A percentile compares a stretch with the other conserved stretches of the same genome.
Evolutionary conservation across 2,888 invertebrate genomes (phyloP).

Genomic region (Polietes domitor): DNA sequence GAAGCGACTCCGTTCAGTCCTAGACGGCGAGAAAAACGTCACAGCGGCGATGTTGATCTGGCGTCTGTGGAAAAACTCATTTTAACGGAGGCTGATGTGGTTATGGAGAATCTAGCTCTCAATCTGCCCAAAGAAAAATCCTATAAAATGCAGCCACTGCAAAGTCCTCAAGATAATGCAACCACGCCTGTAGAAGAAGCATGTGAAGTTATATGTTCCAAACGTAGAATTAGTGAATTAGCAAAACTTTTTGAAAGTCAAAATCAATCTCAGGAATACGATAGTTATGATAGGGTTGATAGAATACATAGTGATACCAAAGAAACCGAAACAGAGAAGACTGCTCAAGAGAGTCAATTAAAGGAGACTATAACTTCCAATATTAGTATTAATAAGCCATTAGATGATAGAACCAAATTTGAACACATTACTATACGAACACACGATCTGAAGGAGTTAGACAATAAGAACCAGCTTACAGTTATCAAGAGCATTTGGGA

Average conservation of each 20-base stretch:
- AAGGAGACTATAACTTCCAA: slow-evolving; percentile 44
- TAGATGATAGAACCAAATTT: slow-evolving; percentile 35
- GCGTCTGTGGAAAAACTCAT: slow-evolving; percentile 72
- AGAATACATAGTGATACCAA: slow-evolving; percentile 42
- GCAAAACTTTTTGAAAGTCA: slow-evolving; percentile 68
- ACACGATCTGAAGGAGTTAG: slow-evolving; percentile 1
- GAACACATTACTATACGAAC: slow-evolving; percentile 9
- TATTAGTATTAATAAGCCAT: slow-evolving; percentile 50
- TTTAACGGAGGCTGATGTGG: slow-evolving; percentile 72
- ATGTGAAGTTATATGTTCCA: slow-evolving; percentile 75
- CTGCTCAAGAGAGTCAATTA: slow-evolving; percentile 55
- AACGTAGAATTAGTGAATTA: slow-evolving; percentile 71
- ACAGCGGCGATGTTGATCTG: slow-evolving; percentile 66
- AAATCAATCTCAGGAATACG: slow-evolving; percentile 49
- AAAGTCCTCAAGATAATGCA: slow-evolving; percentile 55
- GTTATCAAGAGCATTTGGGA: slow-evolving; percentile 42
- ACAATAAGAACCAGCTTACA: slow-evolving; percentile 39
- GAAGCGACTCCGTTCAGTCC: slow-evolving; percentile 74
- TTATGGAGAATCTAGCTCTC: slow-evolving; percentile 69
- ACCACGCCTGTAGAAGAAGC: slow-evolving; percentile 69
- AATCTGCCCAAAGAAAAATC: background rate
- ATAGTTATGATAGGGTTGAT: slow-evolving; percentile 32
- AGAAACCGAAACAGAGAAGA: slow-evolving; percentile 52
- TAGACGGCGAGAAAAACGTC: slow-evolving; percentile 74
- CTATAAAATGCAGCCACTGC: background rate